Conservation (phyloP, 2,888 invertebrate genomes). For the Campaea margaritaria region DNA sequence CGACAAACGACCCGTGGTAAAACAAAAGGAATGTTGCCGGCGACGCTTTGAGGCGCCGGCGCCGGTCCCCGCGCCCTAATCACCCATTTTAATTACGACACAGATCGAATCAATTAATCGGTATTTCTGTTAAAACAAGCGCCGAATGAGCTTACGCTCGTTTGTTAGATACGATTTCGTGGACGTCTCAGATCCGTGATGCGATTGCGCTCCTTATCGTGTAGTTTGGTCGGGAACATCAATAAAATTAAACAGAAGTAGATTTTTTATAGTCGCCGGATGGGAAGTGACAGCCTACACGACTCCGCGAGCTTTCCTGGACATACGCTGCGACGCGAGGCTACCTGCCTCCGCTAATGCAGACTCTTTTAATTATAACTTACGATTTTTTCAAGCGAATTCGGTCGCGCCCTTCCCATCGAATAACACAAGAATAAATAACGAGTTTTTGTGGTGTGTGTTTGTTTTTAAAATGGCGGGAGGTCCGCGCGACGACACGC, state of each 20-base stretch:
- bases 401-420: slow-evolving; percentile 81
- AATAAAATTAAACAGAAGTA: slow-evolving; percentile 43
- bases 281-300: slow-evolving; percentile 10
- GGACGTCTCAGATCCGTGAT: slow-evolving; percentile 60
- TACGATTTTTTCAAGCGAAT: slow-evolving; percentile 82
- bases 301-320: not conserved
- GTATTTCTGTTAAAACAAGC: slow-evolving; percentile 84
- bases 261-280: slow-evolving; percentile 25
- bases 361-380: slow-evolving; percentile 82
- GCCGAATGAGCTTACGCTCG: slow-evolving; percentile 70
- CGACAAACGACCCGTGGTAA: slow-evolving; percentile 85
- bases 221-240: slow-evolving; percentile 57
- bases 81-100: slow-evolving; percentile 85
- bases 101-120: slow-evolving; percentile 86
- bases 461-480: slow-evolving; percentile 86
- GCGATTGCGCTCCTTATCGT: slow-evolving; percentile 68
- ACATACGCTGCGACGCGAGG: slow-evolving; percentile 9
- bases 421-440: slow-evolving; percentile 83
- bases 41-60: slow-evolving; percentile 85
- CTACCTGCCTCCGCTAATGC: slow-evolving; percentile 42
- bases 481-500: slow-evolving; percentile 85
- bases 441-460: slow-evolving; percentile 82
- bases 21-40: slow-evolving; percentile 85
- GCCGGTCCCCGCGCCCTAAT: slow-evolving; percentile 83
- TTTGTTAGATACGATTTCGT: slow-evolving; percentile 66